Conservation (phyloP, 2,888 invertebrate genomes). For the Sinelater perroti region DNA sequence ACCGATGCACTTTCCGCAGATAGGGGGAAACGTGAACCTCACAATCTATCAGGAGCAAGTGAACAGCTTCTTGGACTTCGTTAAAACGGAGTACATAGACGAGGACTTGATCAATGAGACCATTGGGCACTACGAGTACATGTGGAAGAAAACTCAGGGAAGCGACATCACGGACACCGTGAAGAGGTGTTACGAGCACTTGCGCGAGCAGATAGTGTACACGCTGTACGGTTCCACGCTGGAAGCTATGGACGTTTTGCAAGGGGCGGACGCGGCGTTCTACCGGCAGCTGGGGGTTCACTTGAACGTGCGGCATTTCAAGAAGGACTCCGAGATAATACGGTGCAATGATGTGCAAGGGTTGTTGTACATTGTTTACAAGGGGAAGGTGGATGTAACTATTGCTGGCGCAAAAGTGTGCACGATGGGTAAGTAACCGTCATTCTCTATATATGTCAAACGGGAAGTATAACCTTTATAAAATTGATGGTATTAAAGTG, state of each 20-base stretch:
- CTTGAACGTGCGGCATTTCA: constrained; percentile 38
- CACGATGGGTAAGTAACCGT: constrained; percentile 11
- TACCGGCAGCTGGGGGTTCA: constrained; percentile 31
- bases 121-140: constrained; percentile 43
- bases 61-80: constrained; percentile 42
- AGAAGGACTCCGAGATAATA: constrained; percentile 43
- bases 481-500: no score
- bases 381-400: constrained; percentile 40
- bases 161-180: constrained; percentile 14
- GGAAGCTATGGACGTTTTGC: constrained; percentile 23
- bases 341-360: constrained; percentile 46
- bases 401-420: constrained; percentile 15
- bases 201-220: constrained; percentile 28
- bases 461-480: background rate
- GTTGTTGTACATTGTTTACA: constrained; percentile 42
- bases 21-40: constrained; percentile 41
- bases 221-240: constrained; percentile 25
- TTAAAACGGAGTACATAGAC: constrained; percentile 38
- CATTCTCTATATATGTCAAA: background rate
- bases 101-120: constrained; percentile 39
- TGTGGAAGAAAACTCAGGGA: constrained; percentile 42
- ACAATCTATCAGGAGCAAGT: constrained; percentile 41
- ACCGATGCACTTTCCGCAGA: no score
- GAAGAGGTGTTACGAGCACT: constrained; percentile 8
- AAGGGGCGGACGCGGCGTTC: constrained; percentile 22